Conservation (phyloP, 2,888 invertebrate species). For the Acrobeloides nanus region DNA sequence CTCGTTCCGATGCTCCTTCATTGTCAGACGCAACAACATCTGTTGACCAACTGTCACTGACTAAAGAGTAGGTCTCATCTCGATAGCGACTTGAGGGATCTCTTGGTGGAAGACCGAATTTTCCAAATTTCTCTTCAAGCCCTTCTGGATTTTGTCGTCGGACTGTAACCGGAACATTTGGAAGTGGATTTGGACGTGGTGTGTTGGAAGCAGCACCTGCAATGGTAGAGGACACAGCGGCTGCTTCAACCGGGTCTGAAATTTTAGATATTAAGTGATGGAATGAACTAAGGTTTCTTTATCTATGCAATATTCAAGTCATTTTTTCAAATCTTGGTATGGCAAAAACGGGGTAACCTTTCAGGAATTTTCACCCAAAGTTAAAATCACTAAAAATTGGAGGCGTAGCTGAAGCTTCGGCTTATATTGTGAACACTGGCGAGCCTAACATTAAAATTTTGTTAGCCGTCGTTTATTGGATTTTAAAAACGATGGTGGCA, state of each 20-base stretch:
- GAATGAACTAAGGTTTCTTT: not conserved
- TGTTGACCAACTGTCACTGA: slow-evolving; percentile 97
- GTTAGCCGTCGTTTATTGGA: no score
- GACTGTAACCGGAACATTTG: slow-evolving; percentile 54
- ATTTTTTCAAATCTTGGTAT: no score
- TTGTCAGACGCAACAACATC: slow-evolving; percentile 94
- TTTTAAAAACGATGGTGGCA: no score
- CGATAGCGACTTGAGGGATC: slow-evolving; percentile 57
- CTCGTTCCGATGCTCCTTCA: slow-evolving; percentile 63
- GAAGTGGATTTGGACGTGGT: slow-evolving; percentile 12
- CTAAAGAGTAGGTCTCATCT: slow-evolving; percentile 90
- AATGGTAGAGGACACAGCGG: slow-evolving; percentile 14
- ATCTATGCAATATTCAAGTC: no score
- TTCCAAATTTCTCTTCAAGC: slow-evolving; percentile 95
- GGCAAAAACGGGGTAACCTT: no score
- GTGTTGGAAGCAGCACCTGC: slow-evolving; percentile 20
- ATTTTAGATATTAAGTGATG: no score
- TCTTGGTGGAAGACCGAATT: slow-evolving; percentile 80
- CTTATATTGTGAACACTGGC: no score
- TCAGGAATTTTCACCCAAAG: no score
- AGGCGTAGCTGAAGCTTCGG: no score
- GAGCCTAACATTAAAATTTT: no score
- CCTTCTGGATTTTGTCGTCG: slow-evolving; percentile 76
- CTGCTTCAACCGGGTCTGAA: slow-evolving; percentile 12
- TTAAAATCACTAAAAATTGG: no score